Evolutionary conservation across 2,113 vertebrate genomes (phyloP).

Genomic region (Anhinga anhinga): DNA sequence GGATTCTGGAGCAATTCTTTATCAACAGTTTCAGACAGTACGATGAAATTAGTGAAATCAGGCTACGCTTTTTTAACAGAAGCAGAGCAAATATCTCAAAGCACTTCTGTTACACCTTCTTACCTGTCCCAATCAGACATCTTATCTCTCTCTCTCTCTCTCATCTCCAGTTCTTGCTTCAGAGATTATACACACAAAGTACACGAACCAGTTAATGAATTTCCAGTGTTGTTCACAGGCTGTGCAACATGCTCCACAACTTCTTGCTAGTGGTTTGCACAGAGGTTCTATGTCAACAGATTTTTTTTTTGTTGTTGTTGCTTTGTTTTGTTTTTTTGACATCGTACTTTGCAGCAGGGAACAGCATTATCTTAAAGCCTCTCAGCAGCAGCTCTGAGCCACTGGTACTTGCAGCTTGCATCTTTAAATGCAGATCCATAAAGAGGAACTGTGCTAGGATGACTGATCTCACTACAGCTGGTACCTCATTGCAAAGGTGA

Average conservation of each 20-base stretch:
- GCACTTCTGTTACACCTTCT: neutral
- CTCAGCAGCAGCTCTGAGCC: neutral
- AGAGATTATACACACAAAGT: neutral
- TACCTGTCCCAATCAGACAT: neutral
- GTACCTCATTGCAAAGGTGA: neutral
- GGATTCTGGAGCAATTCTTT: neutral
- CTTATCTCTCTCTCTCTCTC: no score
- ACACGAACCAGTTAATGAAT: neutral
- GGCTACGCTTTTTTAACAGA: neutral
- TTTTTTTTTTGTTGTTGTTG: neutral
- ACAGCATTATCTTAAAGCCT: neutral
- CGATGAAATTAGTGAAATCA: neutral
- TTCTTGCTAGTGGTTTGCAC: neutral
- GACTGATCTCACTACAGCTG: neutral
- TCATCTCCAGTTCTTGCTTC: neutral
- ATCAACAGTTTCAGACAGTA: neutral
- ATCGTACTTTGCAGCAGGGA: neutral
- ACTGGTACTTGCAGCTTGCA: neutral
- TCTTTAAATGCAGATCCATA: neutral
- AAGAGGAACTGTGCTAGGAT: conserved; percentile 45
- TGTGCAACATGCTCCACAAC: neutral
- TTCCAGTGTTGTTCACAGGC: neutral
- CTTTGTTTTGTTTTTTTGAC: neutral
- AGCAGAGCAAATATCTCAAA: neutral
- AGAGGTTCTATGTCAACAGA: neutral